These are phyloP conservation scores for Enteromius thamalakanensis DNA, from an alignment of 2,797 vertebrate species.

Conservation along the genomic window DNA sequence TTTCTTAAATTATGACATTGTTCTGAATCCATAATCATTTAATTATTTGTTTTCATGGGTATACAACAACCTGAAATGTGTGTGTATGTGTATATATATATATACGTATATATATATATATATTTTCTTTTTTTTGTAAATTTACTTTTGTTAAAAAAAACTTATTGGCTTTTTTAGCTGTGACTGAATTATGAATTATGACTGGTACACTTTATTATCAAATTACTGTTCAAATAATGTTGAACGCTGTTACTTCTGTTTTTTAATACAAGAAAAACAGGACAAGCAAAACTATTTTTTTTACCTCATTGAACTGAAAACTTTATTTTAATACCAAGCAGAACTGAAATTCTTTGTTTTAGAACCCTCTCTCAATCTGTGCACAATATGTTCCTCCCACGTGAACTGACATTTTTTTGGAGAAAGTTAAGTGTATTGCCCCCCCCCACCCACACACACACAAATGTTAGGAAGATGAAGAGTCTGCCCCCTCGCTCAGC, in stretches of 20 bases:
- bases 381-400: not conserved
- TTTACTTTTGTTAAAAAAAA: not conserved
- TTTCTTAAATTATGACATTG: not conserved
- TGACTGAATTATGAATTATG: not conserved
- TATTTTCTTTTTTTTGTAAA: not conserved
- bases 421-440: not conserved
- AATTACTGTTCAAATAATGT: not conserved
- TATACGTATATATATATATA: too few relatives aligned
- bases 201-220: not conserved
- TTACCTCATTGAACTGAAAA: too few relatives aligned
- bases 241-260: not conserved
- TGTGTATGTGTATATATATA: too few relatives aligned
- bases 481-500: slow-evolving; percentile 34
- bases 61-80: not conserved
- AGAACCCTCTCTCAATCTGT: slow-evolving; percentile 12
- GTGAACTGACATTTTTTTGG: slow-evolving; percentile 19
- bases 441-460: slow-evolving; percentile 1
- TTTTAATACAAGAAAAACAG: not conserved
- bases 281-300: not conserved
- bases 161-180: not conserved
- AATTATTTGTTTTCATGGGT: not conserved
- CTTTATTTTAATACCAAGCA: not conserved
- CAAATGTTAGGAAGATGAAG: slow-evolving; percentile 13
- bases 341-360: not conserved
- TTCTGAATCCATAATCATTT: not conserved